Evolutionary conservation across 1,140 invertebrate species (phyloP).

Genomic region (Nasonia longicornis): DNA sequence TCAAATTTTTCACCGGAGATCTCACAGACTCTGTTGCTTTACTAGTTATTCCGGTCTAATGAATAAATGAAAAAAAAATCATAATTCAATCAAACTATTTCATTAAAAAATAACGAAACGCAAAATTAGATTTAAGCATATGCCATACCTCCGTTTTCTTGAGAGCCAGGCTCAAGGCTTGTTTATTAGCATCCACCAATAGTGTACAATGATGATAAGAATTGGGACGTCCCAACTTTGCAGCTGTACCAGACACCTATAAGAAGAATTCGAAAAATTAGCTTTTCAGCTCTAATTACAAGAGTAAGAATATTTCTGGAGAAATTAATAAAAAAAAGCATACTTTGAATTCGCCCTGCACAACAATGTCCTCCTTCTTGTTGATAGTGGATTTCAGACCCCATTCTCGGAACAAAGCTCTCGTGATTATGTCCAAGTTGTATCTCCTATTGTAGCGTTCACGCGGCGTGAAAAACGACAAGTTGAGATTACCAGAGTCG

Average conservation of each 20-base stretch:
- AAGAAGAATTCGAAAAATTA: slow-evolving; percentile 14
- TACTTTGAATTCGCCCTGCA: slow-evolving; percentile 87
- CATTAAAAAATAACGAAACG: neutral
- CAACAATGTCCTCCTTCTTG: slow-evolving; percentile 84
- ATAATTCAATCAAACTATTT: neutral
- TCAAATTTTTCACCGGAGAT: slow-evolving; percentile 85
- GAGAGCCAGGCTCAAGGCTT: slow-evolving; percentile 76
- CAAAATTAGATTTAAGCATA: slow-evolving; percentile 14
- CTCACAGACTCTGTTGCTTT: slow-evolving; percentile 86
- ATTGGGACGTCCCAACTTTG: slow-evolving; percentile 85
- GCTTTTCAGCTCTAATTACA: neutral
- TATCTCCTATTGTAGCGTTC: slow-evolving; percentile 84
- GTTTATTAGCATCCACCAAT: slow-evolving; percentile 85
- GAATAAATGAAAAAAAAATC: neutral
- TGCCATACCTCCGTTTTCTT: slow-evolving; percentile 75
- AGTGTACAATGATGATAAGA: slow-evolving; percentile 97
- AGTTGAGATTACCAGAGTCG: slow-evolving; percentile 92
- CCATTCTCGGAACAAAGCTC: slow-evolving; percentile 84
- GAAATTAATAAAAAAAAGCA: slow-evolving; percentile 51
- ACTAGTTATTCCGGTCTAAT: slow-evolving; percentile 74
- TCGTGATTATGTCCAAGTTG: slow-evolving; percentile 87
- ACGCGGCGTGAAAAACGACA: slow-evolving; percentile 87
- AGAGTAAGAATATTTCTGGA: neutral
- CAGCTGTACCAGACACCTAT: slow-evolving; percentile 91
- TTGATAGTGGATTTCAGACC: slow-evolving; percentile 81